Base-by-base conservation (phyloP, 1,140 invertebrate species). In the Leptoteleia sp. region DNA sequence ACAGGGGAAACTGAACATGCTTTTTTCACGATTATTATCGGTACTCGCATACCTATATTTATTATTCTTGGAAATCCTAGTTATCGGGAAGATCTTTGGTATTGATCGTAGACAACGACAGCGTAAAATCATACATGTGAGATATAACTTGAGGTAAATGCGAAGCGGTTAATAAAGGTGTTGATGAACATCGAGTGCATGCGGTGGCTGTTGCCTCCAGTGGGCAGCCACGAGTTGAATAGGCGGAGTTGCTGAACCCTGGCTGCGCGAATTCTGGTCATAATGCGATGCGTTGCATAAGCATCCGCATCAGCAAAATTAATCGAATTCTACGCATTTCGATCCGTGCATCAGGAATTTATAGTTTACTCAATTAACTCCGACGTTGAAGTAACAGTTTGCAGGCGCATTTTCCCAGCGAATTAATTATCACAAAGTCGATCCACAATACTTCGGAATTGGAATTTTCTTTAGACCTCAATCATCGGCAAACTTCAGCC, bases 271-370 rank as follows among this genome's bases (percentile, higher is more conserved):
- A 64, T 45, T 73, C 64, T 47, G 76, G 76, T 73, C 50, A 73
- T 79, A 73, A 68, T 73, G 70, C 57, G 62, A 64, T 73, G 64
- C 76, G n/a, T 70, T 73, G 62, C 43, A 79, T 73, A 73, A 79
- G 62, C 76, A 42, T 62, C 57, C 48, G 50, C 68, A 73, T 73
- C 64, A 73, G 57, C 50, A 15, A 73, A 79, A 73, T 79, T 79
- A 64, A 79, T 79, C 76, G 64, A 79, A 79, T 79, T 73, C 62
- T 73, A 73, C 48, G 70, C 76, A 73, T 79, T 73, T 68, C 76
- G 48, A 79, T 79, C 42, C 35, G n/a, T 25, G 43, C 48, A 50
- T 75, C 48, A n/a, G 61, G 65, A 78, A 79, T 79, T 79, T 68
- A 48, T 55, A 50, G 55, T 17, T 79, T 37, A 64, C 45, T 73